phyloP scores from a whole-genome alignment of 1,140 invertebrate genomes.

The Drosophila kohkoa region DNA sequence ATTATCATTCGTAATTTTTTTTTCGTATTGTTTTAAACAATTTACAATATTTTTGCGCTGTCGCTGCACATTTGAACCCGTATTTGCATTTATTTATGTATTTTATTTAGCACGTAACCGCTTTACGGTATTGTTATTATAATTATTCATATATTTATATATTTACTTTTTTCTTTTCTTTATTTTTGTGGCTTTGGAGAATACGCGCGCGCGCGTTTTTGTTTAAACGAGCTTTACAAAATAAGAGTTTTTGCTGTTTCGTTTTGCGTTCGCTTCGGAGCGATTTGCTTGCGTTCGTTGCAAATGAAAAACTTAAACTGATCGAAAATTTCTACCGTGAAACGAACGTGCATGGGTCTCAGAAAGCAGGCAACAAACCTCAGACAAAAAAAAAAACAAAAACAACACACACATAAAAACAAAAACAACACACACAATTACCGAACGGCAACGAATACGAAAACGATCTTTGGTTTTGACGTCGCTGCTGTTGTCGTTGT shows the following conservation, averaged over 20 bases:
- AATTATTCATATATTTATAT: constrained; percentile 14
- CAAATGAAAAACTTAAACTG: constrained; percentile 84
- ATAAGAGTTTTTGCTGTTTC: constrained; percentile 53
- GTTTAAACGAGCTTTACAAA: constrained; percentile 32
- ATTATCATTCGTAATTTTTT: background rate
- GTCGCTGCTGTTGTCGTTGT: constrained; percentile 15
- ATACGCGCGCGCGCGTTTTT: constrained; percentile 46
- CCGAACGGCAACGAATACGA: constrained; percentile 46
- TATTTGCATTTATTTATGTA: constrained; percentile 43
- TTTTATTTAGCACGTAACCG: constrained; percentile 48
- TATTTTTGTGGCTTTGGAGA: constrained; percentile 11
- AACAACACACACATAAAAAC: constrained; percentile 29
- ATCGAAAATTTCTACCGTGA: constrained; percentile 80
- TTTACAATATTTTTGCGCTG: constrained; percentile 47
- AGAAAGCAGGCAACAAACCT: constrained; percentile 50
- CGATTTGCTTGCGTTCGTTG: constrained; percentile 77
- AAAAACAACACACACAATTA: constrained; percentile 19
- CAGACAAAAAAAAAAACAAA: constrained; percentile 36
- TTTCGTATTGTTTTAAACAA: constrained; percentile 50
- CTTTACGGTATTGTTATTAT: constrained; percentile 30
- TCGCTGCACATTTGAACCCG: constrained; percentile 48
- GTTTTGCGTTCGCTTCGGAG: constrained; percentile 57
- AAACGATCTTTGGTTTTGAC: constrained; percentile 40
- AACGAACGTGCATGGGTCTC: constrained; percentile 51
- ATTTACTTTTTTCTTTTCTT: constrained; percentile 36